These are phyloP conservation scores for Sylvia borin DNA, from an alignment of 2,797 vertebrate genomes.

Conservation along the genomic window DNA sequence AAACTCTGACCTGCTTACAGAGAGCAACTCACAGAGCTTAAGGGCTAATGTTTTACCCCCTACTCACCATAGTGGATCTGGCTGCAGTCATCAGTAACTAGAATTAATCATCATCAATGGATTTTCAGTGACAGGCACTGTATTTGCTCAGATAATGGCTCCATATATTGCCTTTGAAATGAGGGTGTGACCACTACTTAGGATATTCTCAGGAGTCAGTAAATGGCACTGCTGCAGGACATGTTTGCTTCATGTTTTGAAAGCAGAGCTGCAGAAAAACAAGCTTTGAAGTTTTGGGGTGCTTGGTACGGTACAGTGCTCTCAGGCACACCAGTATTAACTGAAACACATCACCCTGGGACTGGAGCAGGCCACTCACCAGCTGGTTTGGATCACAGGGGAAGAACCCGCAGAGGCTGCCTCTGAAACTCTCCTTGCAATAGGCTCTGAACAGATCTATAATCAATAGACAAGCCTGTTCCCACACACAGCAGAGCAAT, in stretches of 20 bases:
- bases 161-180: conserved; percentile 40
- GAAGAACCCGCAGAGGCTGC: neutral
- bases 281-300: neutral
- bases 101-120: conserved; percentile 49
- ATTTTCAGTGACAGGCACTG: conserved; percentile 44
- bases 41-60: conserved; percentile 37
- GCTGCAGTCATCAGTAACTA: conserved; percentile 17
- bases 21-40: neutral
- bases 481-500: neutral
- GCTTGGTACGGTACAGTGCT: neutral
- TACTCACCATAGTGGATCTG: neutral
- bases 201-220: neutral
- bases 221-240: neutral
- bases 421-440: neutral
- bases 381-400: neutral
- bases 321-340: neutral
- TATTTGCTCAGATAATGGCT: conserved; percentile 47
- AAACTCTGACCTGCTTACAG: conserved; percentile 5
- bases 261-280: conserved; percentile 1
- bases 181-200: neutral
- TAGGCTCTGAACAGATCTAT: neutral
- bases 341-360: neutral
- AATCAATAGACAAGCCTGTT: neutral
- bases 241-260: neutral
- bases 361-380: neutral